phyloP scores from a whole-genome alignment of 2,113 vertebrate genomes.

The Brachyhypopomus occidentalis region DNA sequence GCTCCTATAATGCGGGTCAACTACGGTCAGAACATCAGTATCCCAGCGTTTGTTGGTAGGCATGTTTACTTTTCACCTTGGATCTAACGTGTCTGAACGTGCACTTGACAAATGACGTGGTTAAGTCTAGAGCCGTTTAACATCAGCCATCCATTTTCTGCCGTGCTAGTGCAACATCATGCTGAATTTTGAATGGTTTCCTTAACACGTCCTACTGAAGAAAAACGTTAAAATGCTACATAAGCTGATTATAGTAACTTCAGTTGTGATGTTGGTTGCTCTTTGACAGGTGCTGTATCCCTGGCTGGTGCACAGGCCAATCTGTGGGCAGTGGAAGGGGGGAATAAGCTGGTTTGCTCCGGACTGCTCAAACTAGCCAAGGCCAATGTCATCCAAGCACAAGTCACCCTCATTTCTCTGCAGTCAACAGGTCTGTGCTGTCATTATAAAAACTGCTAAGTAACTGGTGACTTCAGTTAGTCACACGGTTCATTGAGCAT shows the following conservation, averaged over 20 bases:
- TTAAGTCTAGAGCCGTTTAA: no score
- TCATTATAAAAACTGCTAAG: background rate
- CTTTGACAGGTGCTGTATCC: constrained; percentile 85
- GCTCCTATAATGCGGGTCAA: constrained; percentile 90
- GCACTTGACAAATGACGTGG: no score
- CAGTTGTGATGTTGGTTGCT: constrained; percentile 8
- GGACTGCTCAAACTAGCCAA: constrained; percentile 90
- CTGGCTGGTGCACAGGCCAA: constrained; percentile 90
- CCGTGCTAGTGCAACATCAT: no score
- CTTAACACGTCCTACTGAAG: background rate
- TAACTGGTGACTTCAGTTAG: no score
- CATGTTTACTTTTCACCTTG: background rate
- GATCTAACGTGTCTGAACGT: background rate
- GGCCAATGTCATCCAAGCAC: constrained; percentile 83
- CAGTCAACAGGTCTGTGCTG: constrained; percentile 70
- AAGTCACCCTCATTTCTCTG: constrained; percentile 81
- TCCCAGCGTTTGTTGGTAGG: constrained; percentile 94
- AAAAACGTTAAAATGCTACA: background rate
- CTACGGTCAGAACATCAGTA: constrained; percentile 89
- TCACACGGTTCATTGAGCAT: no score
- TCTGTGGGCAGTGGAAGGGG: constrained; percentile 95
- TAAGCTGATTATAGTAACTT: background rate
- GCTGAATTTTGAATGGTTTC: no score
- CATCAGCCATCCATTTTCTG: no score
- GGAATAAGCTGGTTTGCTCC: constrained; percentile 92